These are phyloP conservation scores for Melinopterus prodromus DNA, from an alignment of 2,888 invertebrate genomes.

Conservation along the genomic window DNA sequence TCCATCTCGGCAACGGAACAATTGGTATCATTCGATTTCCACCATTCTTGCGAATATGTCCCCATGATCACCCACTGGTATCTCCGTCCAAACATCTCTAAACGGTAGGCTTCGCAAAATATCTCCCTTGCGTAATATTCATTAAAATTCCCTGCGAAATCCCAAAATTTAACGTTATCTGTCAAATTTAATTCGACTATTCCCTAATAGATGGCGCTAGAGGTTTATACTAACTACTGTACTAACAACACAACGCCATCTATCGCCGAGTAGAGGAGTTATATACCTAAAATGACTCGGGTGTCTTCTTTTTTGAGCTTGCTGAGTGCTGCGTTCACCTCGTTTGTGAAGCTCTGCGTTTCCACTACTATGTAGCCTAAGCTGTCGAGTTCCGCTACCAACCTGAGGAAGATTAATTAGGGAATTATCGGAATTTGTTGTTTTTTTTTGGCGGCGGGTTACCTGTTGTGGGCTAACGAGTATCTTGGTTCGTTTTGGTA, in stretches of 20 bases:
- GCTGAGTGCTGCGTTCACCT: slow-evolving; percentile 79
- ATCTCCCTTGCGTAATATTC: slow-evolving; percentile 91
- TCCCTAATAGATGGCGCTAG: not conserved
- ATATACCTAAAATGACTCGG: slow-evolving; percentile 79
- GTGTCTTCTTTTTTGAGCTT: slow-evolving; percentile 92
- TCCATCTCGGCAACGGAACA: slow-evolving; percentile 79
- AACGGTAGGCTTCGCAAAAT: slow-evolving; percentile 86
- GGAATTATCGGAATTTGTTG: not conserved
- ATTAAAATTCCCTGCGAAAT: slow-evolving; percentile 85
- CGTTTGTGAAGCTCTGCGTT: slow-evolving; percentile 91
- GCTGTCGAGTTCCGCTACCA: slow-evolving; percentile 86
- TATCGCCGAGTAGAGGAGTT: not conserved
- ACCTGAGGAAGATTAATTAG: slow-evolving; percentile 56
- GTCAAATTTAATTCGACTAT: not conserved
- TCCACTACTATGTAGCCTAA: slow-evolving; percentile 84
- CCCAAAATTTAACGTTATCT: not conserved
- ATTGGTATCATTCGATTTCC: slow-evolving; percentile 69
- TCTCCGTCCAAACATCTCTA: slow-evolving; percentile 89
- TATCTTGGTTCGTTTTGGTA: slow-evolving; percentile 96
- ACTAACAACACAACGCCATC: not conserved
- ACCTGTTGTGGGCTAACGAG: slow-evolving; percentile 74
- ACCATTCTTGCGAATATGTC: slow-evolving; percentile 81
- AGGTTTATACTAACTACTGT: not conserved
- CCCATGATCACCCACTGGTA: slow-evolving; percentile 97
- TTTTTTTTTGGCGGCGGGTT: slow-evolving; percentile 51